These are phyloP conservation scores for Abscondita cerata DNA, from an alignment of 2,888 invertebrate genomes.

Conservation along the genomic window DNA sequence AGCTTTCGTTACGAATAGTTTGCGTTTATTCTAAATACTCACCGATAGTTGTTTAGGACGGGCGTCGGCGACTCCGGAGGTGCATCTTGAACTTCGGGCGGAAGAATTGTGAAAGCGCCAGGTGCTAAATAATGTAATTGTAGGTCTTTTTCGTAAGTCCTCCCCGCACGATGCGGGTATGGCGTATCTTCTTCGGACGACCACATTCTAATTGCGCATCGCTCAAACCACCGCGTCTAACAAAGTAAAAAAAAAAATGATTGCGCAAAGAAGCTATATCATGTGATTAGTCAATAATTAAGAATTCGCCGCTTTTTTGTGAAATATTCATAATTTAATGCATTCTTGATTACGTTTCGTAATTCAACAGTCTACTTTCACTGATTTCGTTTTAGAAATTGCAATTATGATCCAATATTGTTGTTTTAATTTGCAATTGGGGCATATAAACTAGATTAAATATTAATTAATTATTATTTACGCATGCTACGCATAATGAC, in stretches of 20 bases:
- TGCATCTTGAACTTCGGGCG: constrained; percentile 51
- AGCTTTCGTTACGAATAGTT: neutral
- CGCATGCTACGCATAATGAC: too few species aligned
- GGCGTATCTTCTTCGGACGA: constrained; percentile 49
- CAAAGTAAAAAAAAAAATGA: too few species aligned
- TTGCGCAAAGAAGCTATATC: neutral
- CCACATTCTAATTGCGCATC: constrained; percentile 44
- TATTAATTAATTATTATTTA: too few species aligned
- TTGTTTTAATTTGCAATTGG: neutral
- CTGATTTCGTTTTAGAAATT: constrained; percentile 2
- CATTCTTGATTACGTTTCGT: constrained; percentile 12
- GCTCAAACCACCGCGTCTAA: neutral
- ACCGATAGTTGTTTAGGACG: constrained; percentile 56
- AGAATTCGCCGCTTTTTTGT: constrained; percentile 5
- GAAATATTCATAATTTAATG: constrained; percentile 12
- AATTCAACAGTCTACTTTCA: neutral
- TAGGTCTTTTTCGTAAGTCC: constrained; percentile 52
- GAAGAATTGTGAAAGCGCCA: constrained; percentile 56
- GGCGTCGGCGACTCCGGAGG: constrained; percentile 52
- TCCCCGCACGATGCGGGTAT: constrained; percentile 46
- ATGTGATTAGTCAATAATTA: constrained; percentile 13
- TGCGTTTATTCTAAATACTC: constrained; percentile 24
- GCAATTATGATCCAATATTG: neutral
- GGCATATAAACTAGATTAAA: neutral
- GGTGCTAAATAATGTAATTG: constrained; percentile 53